phyloP scores from a whole-genome alignment of 2,113 vertebrate species.

The Alligator mississippiensis region DNA sequence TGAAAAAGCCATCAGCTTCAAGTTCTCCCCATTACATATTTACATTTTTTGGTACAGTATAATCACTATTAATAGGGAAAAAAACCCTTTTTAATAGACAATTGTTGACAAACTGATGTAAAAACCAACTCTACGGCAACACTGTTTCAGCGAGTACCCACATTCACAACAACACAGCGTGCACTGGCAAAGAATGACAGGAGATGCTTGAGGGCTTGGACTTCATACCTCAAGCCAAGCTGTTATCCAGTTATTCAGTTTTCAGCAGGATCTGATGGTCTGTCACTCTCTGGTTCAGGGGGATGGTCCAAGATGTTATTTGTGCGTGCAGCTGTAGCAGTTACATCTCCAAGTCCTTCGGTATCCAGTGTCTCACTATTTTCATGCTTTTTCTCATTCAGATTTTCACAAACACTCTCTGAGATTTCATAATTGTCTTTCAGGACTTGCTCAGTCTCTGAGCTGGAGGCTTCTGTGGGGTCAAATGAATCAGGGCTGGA shows the following conservation, averaged over 20 bases:
- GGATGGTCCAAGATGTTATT: slow-evolving; percentile 22
- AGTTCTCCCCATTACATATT: slow-evolving; percentile 5
- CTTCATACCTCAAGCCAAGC: slow-evolving; percentile 67
- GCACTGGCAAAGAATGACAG: slow-evolving; percentile 32
- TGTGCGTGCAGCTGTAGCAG: background rate
- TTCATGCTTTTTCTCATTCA: background rate
- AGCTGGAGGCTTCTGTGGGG: slow-evolving; percentile 37
- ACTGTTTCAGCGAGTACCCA: background rate
- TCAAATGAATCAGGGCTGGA: slow-evolving; percentile 45
- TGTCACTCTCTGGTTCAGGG: slow-evolving; percentile 16
- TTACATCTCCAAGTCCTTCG: background rate
- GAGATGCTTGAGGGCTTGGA: slow-evolving; percentile 17
- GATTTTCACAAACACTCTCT: slow-evolving; percentile 7
- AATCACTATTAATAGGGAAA: slow-evolving; percentile 44
- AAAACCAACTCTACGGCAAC: slow-evolving; percentile 10
- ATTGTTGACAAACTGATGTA: slow-evolving; percentile 30
- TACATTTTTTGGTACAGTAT: slow-evolving; percentile 6
- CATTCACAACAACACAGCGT: background rate
- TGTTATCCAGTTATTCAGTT: slow-evolving; percentile 39
- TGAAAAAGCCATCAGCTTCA: slow-evolving; percentile 9
- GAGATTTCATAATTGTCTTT: slow-evolving; percentile 10
- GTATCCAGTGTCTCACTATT: accelerated
- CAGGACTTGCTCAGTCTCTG: background rate
- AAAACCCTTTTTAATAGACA: slow-evolving; percentile 33
- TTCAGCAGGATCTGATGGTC: slow-evolving; percentile 7